Evolutionary conservation across 1,140 invertebrate species (phyloP), one percentile per base, ranked within the genome.

Genomic region (Drosophila micromelanica): DNA sequence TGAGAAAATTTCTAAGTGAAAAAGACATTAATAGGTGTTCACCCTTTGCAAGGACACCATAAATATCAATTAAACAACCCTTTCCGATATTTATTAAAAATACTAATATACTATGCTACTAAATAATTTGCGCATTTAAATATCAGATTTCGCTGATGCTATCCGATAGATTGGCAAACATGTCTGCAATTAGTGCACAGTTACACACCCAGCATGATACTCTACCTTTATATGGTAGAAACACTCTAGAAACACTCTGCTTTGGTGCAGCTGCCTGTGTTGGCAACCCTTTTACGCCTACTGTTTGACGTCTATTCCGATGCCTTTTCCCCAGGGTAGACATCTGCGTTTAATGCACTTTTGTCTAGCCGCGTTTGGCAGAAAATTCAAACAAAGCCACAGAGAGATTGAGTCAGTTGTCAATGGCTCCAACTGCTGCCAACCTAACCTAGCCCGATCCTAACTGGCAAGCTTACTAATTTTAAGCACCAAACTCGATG

Each of bases 391-490:
- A 46, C 23, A 46, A 45, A 30, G 56, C 30, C 11, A 23, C 13
- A 46, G 15, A 54, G 30, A 27, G 63, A 72, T 68, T 68, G 48
- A 73, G 64, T 61, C 70, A 54, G 48, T 73, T 60, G 59, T 73
- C 70, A 61, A 73, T 57, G 69, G 64, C 64, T 45, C 64, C 55
- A 59, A 61, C 60, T 65, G 76, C 42, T 67, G 37, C 49, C 51
- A 48, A 61, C 52, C 45, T n/a, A n/a, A n/a, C n/a, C n/a, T n/a
- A 9, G 27, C 11, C 43, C 45, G 52, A 57, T 69, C 37, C 76
- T 48, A 74, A 79, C 70, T 77, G 69, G 57, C 40, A 77, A 78
- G 80, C 69, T 77, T 77, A 73, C 78, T 77, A 81, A 81, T 81
- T 81, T 81, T 73, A 73, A 77, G 78, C 56, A 63, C 46, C 48